Conservation (phyloP, 2,113 vertebrate species). For the Boleophthalmus pectinirostris region DNA sequence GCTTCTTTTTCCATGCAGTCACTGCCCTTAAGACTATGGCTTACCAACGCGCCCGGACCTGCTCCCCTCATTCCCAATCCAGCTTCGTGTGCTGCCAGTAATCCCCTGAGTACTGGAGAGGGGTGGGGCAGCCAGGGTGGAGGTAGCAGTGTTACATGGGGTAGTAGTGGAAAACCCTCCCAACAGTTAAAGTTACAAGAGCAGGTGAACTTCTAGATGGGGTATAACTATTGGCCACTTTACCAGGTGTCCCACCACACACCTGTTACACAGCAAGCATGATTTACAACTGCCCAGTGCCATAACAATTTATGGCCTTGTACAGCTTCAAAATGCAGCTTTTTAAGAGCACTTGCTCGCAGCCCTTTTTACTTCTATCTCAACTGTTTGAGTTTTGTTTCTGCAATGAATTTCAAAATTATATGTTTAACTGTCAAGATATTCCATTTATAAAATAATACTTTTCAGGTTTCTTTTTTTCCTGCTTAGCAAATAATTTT, state of each 20-base stretch:
- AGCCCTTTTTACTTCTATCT: neutral
- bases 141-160: slow-evolving; percentile 23
- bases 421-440: neutral
- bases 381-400: neutral
- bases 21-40: slow-evolving; percentile 69
- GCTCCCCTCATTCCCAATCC: slow-evolving; percentile 65
- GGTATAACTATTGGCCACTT: slow-evolving; percentile 17
- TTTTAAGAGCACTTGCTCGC: neutral
- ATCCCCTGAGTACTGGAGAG: slow-evolving; percentile 64
- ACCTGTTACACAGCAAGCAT: slow-evolving; percentile 12
- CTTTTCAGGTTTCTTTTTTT: neutral
- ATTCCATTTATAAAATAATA: neutral
- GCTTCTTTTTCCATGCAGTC: slow-evolving; percentile 78
- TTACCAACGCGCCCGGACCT: slow-evolving; percentile 72
- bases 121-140: slow-evolving; percentile 48
- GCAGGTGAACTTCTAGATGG: slow-evolving; percentile 37
- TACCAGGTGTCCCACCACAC: slow-evolving; percentile 16
- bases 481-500: neutral
- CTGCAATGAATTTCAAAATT: neutral
- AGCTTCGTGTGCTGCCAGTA: slow-evolving; percentile 67
- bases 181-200: slow-evolving; percentile 14
- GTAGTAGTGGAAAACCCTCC: slow-evolving; percentile 23
- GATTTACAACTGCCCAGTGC: slow-evolving; percentile 41
- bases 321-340: neutral
- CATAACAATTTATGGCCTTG: neutral